Percentiles rank a stretch among this genome's conserved stretches.
Evolutionary conservation across 2,888 invertebrate species (phyloP).

Genomic region (Aromia moschata): DNA sequence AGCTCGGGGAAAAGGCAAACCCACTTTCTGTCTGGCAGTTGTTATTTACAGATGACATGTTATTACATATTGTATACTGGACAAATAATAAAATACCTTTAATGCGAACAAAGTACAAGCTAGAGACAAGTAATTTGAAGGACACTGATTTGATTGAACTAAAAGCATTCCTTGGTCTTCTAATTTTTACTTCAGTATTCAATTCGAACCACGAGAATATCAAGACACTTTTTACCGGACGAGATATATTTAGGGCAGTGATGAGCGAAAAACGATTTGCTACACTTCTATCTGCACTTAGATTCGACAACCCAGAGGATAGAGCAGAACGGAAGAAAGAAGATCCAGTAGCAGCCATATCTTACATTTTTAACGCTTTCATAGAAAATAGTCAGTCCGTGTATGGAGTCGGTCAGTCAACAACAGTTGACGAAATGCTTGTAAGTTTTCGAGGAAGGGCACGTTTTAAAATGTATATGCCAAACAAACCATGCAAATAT

Average conservation of each 20-base stretch:
- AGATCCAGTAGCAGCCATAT: constrained; percentile 35
- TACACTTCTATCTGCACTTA: constrained; percentile 29
- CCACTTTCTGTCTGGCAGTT: constrained; percentile 10
- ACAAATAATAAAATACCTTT: neutral
- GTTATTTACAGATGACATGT: neutral
- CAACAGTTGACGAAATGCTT: constrained; percentile 49
- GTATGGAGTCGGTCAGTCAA: constrained; percentile 16
- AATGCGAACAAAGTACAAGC: constrained; percentile 14
- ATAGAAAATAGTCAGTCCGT: constrained; percentile 25
- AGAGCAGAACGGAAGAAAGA: constrained; percentile 31
- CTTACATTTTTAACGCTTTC: constrained; percentile 29
- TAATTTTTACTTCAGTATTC: constrained; percentile 36
- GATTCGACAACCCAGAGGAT: constrained; percentile 39
- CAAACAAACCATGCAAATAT: constrained; percentile 52
- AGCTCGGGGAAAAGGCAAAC: constrained; percentile 6
- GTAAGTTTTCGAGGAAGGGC: constrained; percentile 44
- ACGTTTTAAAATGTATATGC: constrained; percentile 51
- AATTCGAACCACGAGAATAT: constrained; percentile 42
- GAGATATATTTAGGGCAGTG: constrained; percentile 40
- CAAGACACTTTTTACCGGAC: constrained; percentile 36
- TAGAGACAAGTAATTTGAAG: constrained; percentile 10
- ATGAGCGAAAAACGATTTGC: constrained; percentile 40
- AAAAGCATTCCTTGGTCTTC: constrained; percentile 39
- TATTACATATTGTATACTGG: neutral
- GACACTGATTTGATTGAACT: constrained; percentile 37